phyloP scores from a whole-genome alignment of 2,797 vertebrate species.

The Hoplostethus atlanticus region DNA sequence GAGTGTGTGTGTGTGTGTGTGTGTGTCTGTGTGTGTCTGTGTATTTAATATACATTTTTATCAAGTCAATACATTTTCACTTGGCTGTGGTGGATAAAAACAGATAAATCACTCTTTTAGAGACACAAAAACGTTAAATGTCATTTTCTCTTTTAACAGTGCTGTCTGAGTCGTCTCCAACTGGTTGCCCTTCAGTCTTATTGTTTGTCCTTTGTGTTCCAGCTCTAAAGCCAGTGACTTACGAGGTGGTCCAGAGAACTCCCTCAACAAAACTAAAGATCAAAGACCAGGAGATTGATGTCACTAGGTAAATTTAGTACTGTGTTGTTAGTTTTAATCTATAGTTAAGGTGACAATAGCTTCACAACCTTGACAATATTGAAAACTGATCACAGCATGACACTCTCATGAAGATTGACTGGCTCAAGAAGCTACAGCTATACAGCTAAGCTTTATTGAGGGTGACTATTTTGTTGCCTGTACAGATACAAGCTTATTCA shows the following conservation, averaged over 20 bases:
- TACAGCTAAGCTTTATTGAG: neutral
- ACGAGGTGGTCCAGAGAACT: slow-evolving; percentile 55
- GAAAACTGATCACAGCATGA: neutral
- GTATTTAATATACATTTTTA: slow-evolving; percentile 3
- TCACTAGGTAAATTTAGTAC: slow-evolving; percentile 52
- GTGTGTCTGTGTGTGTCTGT: too few relatives aligned
- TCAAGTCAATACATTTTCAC: neutral
- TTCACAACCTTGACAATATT: neutral
- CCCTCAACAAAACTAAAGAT: slow-evolving; percentile 58
- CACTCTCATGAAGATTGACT: neutral
- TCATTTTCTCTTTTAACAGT: too few relatives aligned
- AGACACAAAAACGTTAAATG: neutral
- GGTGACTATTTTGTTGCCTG: neutral
- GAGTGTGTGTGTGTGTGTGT: neutral
- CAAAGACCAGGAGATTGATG: slow-evolving; percentile 48
- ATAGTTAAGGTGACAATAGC: neutral
- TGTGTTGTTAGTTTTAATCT: neutral
- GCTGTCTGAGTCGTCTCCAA: neutral
- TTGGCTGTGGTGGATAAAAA: neutral
- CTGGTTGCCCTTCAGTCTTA: neutral
- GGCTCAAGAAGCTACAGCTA: neutral
- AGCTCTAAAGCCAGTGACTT: slow-evolving; percentile 64
- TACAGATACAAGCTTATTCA: neutral
- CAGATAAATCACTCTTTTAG: too few relatives aligned
- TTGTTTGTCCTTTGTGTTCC: slow-evolving; percentile 28